These are phyloP conservation scores for Zaprionus kolodkinae DNA, from an alignment of 1,140 invertebrate genomes.

Conservation along the genomic window DNA sequence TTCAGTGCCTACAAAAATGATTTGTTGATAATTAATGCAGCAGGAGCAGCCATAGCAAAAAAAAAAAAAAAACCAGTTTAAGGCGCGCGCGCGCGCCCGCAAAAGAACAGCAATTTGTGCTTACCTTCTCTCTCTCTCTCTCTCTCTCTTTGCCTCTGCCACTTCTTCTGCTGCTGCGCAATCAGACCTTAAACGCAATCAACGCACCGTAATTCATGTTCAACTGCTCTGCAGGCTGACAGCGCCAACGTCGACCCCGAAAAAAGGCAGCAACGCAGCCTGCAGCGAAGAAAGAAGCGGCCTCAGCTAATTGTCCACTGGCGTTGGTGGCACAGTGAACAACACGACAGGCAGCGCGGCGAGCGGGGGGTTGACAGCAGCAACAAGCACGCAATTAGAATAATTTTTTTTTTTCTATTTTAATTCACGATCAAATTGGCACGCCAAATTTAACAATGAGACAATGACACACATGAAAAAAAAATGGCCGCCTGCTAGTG, in stretches of 20 bases:
- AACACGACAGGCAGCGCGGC: background rate
- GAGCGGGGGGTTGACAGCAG: background rate
- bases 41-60: constrained; percentile 11
- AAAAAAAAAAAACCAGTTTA: constrained; percentile 59
- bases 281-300: constrained; percentile 6
- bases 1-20: constrained; percentile 79
- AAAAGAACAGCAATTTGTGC: constrained; percentile 74
- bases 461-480: background rate
- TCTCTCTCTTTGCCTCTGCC: constrained; percentile 39
- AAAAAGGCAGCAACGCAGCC: constrained; percentile 7
- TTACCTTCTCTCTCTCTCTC: background rate
- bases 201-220: constrained; percentile 79
- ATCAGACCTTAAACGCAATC: constrained; percentile 80
- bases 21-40: constrained; percentile 82
- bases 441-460: background rate
- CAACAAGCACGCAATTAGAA: constrained; percentile 77
- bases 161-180: constrained; percentile 33
- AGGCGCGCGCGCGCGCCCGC: constrained; percentile 39
- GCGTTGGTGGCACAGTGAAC: background rate
- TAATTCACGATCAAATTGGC: constrained; percentile 12
- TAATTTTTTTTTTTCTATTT: constrained; percentile 40
- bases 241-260: constrained; percentile 25
- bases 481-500: background rate
- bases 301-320: constrained; percentile 65
- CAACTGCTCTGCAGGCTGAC: constrained; percentile 34